Base-by-base conservation (phyloP, 2,113 vertebrate genomes). In the Lamprologus sp. region DNA sequence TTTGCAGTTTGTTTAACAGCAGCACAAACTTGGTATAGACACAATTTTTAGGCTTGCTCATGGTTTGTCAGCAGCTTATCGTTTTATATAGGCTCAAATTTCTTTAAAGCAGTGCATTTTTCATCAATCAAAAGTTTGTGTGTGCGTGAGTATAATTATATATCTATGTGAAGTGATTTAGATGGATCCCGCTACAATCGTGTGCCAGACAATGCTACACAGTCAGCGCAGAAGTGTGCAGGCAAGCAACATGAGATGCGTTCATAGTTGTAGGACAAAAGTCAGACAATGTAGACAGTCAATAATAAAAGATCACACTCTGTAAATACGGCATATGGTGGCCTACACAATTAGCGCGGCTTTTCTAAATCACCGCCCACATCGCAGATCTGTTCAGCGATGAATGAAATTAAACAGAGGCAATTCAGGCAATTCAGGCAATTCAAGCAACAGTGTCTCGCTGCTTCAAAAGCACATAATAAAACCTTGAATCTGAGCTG, bases 321-420 rank as follows among this genome's bases (percentile, higher is more conserved):
- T 77, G 23, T 77, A 49, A 77, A 49, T 8, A n/a, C 4, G 15
- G 6, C 42, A 77, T 19, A 49, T 49, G 42, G 23, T 31, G 26
- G 70, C 70, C 42, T 31, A 12, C 42, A 49, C 42, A 49, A 77
- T 47, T 47, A 75, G 68, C 21, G 42, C 68, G 23, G 68, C 42
- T 75, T 12, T 77, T 19, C 42, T 77, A 77, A 77, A 77, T 77
- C 42, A 49, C 70, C 9, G 70, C 70, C 70, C 70, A 77, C 70
- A 19, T 77, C 23, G 10, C 42, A 31, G 23, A 49, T 77, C 42
- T 49, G 70, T 49, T 77, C 42, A 77, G 70, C 5, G 23, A 31
- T 77, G 70, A 77, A 77, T 77, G 45, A 49, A 75, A 75, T 75
- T 31, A 75, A 75, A 47, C 42, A n/a, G n/a, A n/a, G n/a, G n/a